phyloP scores from a whole-genome alignment of 1,140 invertebrate species.

The Dufourea novaeangliae region DNA sequence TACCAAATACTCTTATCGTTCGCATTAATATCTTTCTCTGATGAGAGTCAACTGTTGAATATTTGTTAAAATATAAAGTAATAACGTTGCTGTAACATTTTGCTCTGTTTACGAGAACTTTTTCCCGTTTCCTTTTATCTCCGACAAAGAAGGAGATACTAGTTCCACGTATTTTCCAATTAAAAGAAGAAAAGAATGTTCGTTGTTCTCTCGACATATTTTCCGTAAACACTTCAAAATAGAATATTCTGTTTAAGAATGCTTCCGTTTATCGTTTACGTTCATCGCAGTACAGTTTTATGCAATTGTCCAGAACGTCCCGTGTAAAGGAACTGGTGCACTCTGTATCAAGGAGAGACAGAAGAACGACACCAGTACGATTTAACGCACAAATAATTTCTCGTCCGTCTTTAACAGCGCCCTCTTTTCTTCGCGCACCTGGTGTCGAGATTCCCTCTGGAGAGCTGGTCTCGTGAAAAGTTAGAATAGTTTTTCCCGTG shows the following conservation, averaged over 20 bases:
- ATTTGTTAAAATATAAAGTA: too few relatives aligned
- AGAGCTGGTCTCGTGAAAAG: not conserved
- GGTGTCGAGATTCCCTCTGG: not conserved
- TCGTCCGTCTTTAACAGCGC: not conserved
- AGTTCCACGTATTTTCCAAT: not conserved
- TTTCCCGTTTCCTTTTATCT: not conserved
- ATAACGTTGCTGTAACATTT: too few relatives aligned
- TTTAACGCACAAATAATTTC: constrained; percentile 27
- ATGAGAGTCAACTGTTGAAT: too few relatives aligned
- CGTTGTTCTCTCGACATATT: too few relatives aligned
- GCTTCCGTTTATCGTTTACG: not conserved
- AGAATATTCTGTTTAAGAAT: not conserved
- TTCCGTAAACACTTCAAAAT: not conserved
- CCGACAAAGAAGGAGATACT: not conserved
- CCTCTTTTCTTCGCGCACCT: constrained; percentile 1
- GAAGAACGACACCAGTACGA: not conserved
- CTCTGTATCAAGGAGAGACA: not conserved
- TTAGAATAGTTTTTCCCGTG: constrained; percentile 24
- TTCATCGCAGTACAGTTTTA: not conserved
- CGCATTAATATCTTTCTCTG: too few relatives aligned
- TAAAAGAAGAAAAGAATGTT: not conserved
- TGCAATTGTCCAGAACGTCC: not conserved
- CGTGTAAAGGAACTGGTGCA: not conserved
- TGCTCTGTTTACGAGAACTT: not conserved
- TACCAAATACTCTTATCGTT: not conserved